Percentiles rank a stretch among this genome's conserved stretches.
Evolutionary conservation across 2,797 vertebrate species (phyloP).

Genomic region (Micromesistius poutassou): DNA sequence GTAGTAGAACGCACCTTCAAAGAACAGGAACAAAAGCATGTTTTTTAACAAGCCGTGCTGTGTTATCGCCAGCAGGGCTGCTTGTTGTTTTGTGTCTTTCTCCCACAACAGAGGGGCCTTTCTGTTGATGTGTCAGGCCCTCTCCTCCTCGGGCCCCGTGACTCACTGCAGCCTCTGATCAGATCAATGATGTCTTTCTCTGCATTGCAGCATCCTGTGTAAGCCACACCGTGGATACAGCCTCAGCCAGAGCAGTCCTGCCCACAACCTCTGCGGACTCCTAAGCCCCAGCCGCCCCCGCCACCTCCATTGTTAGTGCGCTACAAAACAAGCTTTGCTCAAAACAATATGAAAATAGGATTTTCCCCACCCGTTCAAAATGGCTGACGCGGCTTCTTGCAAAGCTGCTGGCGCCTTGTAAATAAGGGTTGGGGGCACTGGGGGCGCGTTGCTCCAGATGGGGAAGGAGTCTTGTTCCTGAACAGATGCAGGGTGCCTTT

Average conservation of each 20-base stretch:
- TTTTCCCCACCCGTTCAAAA: too few relatives aligned
- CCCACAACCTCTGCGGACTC: constrained; percentile 10
- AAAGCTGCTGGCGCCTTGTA: background rate
- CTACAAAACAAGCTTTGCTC: background rate
- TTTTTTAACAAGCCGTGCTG: background rate
- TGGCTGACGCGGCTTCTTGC: background rate
- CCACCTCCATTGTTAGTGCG: background rate
- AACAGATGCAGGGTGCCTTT: background rate
- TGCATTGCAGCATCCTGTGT: constrained; percentile 66
- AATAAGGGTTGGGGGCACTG: background rate
- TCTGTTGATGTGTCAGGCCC: constrained; percentile 48
- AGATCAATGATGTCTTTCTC: constrained; percentile 69
- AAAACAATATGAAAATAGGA: background rate
- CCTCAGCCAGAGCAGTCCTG: constrained; percentile 49
- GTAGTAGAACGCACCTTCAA: background rate
- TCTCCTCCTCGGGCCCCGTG: constrained; percentile 48
- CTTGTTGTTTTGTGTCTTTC: background rate
- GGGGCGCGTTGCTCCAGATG: background rate
- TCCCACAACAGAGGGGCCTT: constrained; percentile 29
- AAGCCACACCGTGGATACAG: constrained; percentile 56
- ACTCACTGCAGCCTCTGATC: constrained; percentile 60
- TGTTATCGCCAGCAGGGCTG: background rate
- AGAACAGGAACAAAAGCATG: background rate
- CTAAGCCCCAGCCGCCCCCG: background rate
- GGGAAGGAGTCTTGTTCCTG: too few relatives aligned